phyloP scores from a whole-genome alignment of 2,888 invertebrate species.

The Rhamphomyia laevipes region DNA sequence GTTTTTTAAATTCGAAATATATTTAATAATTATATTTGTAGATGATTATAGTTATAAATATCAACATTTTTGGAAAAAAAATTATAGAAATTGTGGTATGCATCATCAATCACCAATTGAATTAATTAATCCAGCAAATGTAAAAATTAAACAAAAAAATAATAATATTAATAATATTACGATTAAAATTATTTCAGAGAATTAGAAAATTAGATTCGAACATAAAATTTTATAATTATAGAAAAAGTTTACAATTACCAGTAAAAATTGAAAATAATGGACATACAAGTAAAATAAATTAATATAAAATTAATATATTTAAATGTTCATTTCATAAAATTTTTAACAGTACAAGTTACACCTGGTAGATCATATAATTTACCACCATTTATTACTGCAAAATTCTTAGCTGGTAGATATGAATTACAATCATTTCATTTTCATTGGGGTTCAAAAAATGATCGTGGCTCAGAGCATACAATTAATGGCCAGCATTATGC shows the following conservation, averaged over 20 bases:
- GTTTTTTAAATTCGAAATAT: no score
- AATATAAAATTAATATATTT: neutral
- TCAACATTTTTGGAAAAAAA: conserved; percentile 38
- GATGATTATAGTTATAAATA: neutral
- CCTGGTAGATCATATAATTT: neutral
- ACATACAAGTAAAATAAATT: conserved; percentile 38
- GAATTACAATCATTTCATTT: conserved; percentile 29
- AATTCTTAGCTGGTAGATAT: neutral
- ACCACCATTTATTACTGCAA: neutral
- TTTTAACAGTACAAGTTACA: neutral
- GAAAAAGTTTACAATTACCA: conserved; percentile 45
- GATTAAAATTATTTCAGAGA: no score
- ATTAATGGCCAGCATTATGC: conserved; percentile 55
- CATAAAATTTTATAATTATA: conserved; percentile 52
- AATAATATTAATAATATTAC: no score
- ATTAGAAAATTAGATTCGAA: neutral
- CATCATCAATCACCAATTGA: conserved; percentile 45
- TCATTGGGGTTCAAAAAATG: conserved; percentile 56
- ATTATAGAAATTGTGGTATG: conserved; percentile 45
- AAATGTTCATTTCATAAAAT: neutral
- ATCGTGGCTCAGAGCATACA: conserved; percentile 59
- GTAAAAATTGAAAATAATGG: conserved; percentile 49
- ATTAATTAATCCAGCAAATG: neutral
- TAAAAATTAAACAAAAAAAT: no score
- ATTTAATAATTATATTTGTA: no score